Base-by-base conservation (phyloP, 2,113 vertebrate genomes). In the Dicentrarchus labrax region DNA sequence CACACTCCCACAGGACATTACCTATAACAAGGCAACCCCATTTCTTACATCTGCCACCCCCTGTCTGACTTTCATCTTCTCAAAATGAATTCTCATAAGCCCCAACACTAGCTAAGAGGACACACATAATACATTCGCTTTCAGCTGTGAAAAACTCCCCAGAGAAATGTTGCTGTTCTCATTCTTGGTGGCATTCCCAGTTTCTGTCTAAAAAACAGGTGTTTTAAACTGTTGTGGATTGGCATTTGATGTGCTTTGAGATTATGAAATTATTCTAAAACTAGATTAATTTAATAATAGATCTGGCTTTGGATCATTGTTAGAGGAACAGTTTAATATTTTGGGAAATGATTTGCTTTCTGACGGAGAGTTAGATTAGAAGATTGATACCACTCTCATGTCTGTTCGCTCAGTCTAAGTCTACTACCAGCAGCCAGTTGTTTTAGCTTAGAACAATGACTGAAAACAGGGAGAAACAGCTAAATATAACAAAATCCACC, bases 61-160 rank as follows among this genome's bases (percentile, higher is more conserved):
- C 57, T 71, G 80, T 77, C 82, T 84, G 84, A 70, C 88, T 92
- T 89, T 90, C 78, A 91, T 89, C 84, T 87, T 64, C 59, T 79
- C 83, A 88, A 86, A 91, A 73, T 77, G 53, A 88, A 84, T 84
- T 90, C 59, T 84, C 76, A 65, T 66, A 83, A 60, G 77, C 82
- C 74, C 47, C 61, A 59, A 68, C 72, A 62, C 36, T 47, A 78
- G 39, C 76, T 22, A 81, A 83, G 60, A 84, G 77, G 72, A 82
- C 68, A 76, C 48, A 79, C 13, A 76, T 76, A 83, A 86, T 48
- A 76, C 72, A 86, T 82, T 70, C 76, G 53, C 76, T 85, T 56
- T 88, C 65, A 77, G 75, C 48, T 59, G 75, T 51, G 62, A 50
- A 64, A 66, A 53, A 51, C 19, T 72, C 72, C 61, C 61, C 36